phyloP scores from a whole-genome alignment of 2,797 vertebrate species.

The Jordanella pulchra region DNA sequence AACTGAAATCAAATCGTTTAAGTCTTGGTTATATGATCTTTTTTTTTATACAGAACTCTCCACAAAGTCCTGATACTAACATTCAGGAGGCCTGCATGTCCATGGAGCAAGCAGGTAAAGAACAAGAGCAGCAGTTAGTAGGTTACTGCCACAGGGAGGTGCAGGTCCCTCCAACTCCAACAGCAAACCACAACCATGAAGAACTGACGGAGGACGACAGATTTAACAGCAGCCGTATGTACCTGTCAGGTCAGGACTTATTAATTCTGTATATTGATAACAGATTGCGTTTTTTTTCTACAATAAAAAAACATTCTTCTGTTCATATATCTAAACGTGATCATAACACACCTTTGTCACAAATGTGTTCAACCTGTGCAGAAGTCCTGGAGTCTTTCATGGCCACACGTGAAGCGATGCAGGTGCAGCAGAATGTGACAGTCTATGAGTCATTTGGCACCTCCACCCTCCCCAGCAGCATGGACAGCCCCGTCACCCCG shows the following conservation, averaged over 20 bases:
- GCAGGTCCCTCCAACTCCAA: slow-evolving; percentile 56
- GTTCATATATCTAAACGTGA: background rate
- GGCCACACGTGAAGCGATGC: slow-evolving; percentile 84
- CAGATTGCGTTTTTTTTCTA: too few species aligned
- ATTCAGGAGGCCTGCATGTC: slow-evolving; percentile 61
- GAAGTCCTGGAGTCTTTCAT: slow-evolving; percentile 85
- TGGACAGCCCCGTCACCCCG: slow-evolving; percentile 77
- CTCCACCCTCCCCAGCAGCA: slow-evolving; percentile 79
- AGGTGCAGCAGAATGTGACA: slow-evolving; percentile 83
- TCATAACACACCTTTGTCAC: slow-evolving; percentile 4
- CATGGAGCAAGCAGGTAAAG: slow-evolving; percentile 58
- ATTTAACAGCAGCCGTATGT: slow-evolving; percentile 78
- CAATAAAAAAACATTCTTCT: slow-evolving; percentile 1
- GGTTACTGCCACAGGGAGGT: slow-evolving; percentile 63
- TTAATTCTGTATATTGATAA: slow-evolving; percentile 2
- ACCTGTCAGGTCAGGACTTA: slow-evolving; percentile 80
- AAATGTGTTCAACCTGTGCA: slow-evolving; percentile 37
- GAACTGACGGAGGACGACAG: slow-evolving; percentile 75
- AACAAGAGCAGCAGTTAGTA: slow-evolving; percentile 50
- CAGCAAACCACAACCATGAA: slow-evolving; percentile 82
- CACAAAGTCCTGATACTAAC: slow-evolving; percentile 73
- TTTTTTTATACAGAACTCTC: slow-evolving; percentile 53
- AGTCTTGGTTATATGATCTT: background rate
- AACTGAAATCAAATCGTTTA: background rate
- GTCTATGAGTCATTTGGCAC: slow-evolving; percentile 86